Evolutionary conservation across 2,888 invertebrate genomes (phyloP).

Genomic region (Metallyticus violacea): DNA sequence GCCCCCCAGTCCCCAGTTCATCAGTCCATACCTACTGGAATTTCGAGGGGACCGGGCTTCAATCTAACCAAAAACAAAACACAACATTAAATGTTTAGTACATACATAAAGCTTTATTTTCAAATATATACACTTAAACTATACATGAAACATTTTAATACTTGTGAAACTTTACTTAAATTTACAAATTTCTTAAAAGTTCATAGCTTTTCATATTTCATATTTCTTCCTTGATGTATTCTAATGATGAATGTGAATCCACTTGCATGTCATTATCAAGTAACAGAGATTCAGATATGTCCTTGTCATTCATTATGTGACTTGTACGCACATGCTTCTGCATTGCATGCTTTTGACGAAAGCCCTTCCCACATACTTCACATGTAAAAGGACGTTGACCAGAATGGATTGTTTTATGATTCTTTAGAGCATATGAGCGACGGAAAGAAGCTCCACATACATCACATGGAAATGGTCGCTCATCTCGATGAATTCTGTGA

Average conservation of each 20-base stretch:
- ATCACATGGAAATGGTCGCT: slow-evolving; percentile 47
- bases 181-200: background rate
- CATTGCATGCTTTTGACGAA: slow-evolving; percentile 20
- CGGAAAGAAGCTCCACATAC: slow-evolving; percentile 50
- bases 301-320: background rate
- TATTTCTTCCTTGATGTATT: background rate
- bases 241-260: background rate
- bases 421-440: slow-evolving; percentile 46
- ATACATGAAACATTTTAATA: background rate
- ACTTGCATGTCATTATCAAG: background rate
- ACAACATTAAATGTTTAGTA: too few species aligned
- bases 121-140: background rate
- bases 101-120: background rate
- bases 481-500: slow-evolving; percentile 45
- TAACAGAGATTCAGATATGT: background rate
- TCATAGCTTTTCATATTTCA: background rate
- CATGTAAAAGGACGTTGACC: slow-evolving; percentile 38
- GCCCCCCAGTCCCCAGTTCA: too few species aligned
- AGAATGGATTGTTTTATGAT: slow-evolving; percentile 41
- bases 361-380: slow-evolving; percentile 39
- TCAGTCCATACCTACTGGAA: too few species aligned
- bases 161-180: background rate
- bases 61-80: too few species aligned
- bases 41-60: too few species aligned
- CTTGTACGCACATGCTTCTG: slow-evolving; percentile 9